phyloP scores from a whole-genome alignment of 2,113 vertebrate genomes.

The Dissostichus mawsoni region DNA sequence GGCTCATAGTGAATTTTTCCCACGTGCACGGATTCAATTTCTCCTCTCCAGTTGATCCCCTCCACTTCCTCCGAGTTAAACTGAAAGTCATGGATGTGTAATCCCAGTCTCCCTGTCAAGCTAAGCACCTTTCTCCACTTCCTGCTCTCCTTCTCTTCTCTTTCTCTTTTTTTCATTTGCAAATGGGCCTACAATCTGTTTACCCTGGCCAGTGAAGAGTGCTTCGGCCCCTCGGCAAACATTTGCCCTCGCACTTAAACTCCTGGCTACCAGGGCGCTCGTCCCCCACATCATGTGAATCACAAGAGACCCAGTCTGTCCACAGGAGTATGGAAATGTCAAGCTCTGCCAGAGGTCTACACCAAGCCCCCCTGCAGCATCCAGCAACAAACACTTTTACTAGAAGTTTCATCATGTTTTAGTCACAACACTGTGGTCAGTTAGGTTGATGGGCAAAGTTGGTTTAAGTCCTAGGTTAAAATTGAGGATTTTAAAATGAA shows the following conservation, averaged over 20 bases:
- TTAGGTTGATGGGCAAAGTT: not conserved
- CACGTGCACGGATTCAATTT: constrained; percentile 72
- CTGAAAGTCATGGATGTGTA: constrained; percentile 79
- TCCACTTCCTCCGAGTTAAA: constrained; percentile 73
- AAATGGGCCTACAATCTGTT: constrained; percentile 87
- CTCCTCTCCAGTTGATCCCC: constrained; percentile 75
- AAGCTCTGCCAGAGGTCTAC: constrained; percentile 29
- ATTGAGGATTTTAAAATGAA: not conserved
- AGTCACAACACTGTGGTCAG: not conserved
- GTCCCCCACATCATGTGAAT: constrained; percentile 73
- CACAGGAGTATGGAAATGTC: constrained; percentile 72
- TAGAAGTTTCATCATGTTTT: not conserved
- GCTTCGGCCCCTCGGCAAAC: constrained; percentile 82
- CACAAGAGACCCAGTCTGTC: constrained; percentile 66
- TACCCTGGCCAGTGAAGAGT: constrained; percentile 80
- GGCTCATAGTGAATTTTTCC: constrained; percentile 72
- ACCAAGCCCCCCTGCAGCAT: constrained; percentile 13
- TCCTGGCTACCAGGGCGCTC: constrained; percentile 65
- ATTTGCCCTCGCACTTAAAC: constrained; percentile 85
- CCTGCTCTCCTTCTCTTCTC: constrained; percentile 76
- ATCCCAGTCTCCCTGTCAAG: constrained; percentile 79
- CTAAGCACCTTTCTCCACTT: constrained; percentile 83
- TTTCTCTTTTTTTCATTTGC: constrained; percentile 80
- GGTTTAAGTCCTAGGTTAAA: not conserved
- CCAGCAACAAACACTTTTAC: constrained; percentile 9